Evolutionary conservation across 2,888 invertebrate species (phyloP).

Genomic region (Coenonympha arcania): DNA sequence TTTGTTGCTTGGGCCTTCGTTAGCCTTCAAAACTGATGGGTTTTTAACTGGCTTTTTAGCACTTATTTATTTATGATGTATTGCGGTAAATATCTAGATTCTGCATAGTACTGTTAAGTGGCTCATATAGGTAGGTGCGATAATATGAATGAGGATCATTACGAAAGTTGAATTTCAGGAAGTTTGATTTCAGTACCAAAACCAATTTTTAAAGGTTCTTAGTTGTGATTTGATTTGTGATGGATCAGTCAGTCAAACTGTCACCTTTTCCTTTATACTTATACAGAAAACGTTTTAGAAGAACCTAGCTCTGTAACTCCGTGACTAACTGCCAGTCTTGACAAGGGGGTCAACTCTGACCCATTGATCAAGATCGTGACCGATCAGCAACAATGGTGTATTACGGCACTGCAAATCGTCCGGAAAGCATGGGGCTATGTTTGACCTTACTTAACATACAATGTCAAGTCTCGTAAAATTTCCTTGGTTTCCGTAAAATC

Average conservation of each 20-base stretch:
- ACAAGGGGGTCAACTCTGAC: conserved; percentile 42
- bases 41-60: conserved; percentile 6
- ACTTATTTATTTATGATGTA: no score
- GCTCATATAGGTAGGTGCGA: no score
- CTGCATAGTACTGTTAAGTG: no score
- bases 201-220: no score
- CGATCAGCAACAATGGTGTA: conserved; percentile 46
- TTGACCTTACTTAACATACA: conserved; percentile 46
- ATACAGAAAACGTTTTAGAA: background rate
- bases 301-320: conserved; percentile 9
- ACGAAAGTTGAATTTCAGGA: no score
- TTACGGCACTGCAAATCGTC: conserved; percentile 43
- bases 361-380: conserved; percentile 61
- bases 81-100: no score
- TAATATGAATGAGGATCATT: no score
- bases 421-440: conserved; percentile 44
- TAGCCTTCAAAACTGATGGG: conserved; percentile 11
- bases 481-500: background rate
- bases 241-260: no score
- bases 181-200: no score
- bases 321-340: conserved; percentile 36
- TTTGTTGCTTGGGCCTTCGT: conserved; percentile 7
- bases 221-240: no score
- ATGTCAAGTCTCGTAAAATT: conserved; percentile 36
- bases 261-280: no score